Evolutionary conservation across 2,888 invertebrate genomes (phyloP).

Genomic region (Coenonympha arcania): DNA sequence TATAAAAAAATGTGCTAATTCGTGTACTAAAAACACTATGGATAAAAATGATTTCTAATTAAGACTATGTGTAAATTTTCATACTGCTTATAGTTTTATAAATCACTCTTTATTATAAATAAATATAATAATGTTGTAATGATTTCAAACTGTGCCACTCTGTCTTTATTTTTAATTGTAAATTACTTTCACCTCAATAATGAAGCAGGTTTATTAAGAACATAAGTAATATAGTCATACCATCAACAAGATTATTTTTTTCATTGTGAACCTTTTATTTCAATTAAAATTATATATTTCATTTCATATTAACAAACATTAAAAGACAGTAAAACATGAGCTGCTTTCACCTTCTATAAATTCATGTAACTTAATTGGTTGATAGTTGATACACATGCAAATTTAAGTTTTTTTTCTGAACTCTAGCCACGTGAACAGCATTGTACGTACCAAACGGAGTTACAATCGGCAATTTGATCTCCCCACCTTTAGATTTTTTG

Average conservation of each 20-base stretch:
- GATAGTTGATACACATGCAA: conserved; percentile 50
- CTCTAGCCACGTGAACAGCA: conserved; percentile 63
- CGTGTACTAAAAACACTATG: too few relatives aligned
- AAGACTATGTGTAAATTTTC: too few relatives aligned
- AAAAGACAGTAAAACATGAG: not conserved
- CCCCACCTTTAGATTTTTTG: conserved; percentile 59
- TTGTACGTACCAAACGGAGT: conserved; percentile 72
- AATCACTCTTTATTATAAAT: too few relatives aligned
- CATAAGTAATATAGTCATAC: not conserved
- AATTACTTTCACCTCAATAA: too few relatives aligned
- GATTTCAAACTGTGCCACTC: too few relatives aligned
- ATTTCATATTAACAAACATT: not conserved
- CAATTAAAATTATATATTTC: not conserved
- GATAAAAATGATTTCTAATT: too few relatives aligned
- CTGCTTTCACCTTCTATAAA: not conserved
- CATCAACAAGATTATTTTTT: not conserved
- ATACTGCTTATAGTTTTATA: too few relatives aligned
- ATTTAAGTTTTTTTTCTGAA: conserved; percentile 37
- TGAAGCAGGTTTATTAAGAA: not conserved
- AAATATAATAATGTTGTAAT: too few relatives aligned
- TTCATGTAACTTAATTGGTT: conserved; percentile 2
- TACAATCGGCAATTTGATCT: conserved; percentile 62
- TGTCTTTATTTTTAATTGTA: too few relatives aligned
- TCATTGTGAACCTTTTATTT: not conserved
- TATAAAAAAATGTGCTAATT: too few relatives aligned